Base-by-base conservation (phyloP, 2,113 vertebrate genomes). In the Pelecanus crispus region DNA sequence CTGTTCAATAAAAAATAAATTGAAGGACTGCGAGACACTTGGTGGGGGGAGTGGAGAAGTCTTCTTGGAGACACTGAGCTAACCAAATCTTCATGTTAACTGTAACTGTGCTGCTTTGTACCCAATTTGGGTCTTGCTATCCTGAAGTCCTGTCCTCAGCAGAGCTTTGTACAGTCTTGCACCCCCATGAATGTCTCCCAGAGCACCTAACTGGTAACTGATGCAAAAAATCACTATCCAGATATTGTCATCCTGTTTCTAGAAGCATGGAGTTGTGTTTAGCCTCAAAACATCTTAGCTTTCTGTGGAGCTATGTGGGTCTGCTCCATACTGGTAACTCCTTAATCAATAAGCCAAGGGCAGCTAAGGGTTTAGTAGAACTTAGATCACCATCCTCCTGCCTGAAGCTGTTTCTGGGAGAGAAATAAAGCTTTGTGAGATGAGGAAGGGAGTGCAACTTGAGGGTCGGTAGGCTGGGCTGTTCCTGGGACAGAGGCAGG, bases 81-180 rank as follows among this genome's bases (percentile, higher is more conserved):
- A 28, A 25, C 14, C 2, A 9, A 32, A 25, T n/a, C 34, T 40
- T n/a, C 3, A 1, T 16, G 40, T 7, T 40, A 13, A 52, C 26
- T n/a, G 31, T 5, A 77, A 12, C 34, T 58, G 25, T 42, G 18
- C 32, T 81, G 2, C 25, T 61, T n/a, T 81, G 17, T 18, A 52
- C 38, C 34, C 7, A 3, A 3, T 6, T 5, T 18, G 8, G 26
- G 13, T 24, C 25, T 42, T 1, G 0, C 21, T n/a, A 36, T 62
- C 13, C 49, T 36, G 4, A 32, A 31, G 50, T 2, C 20, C 11
- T 82, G 32, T 24, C 31, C 49, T 74, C 53, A 47, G 36, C 42
- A 82, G 66, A 67, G 53, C 65, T 73, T 56, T 52, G 44, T 58
- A 8, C 6, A 15, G 42, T 21, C n/a, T 81, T 55, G 9, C 2